phyloP scores from a whole-genome alignment of 2,888 invertebrate species.

The Drosophila demipolita region DNA sequence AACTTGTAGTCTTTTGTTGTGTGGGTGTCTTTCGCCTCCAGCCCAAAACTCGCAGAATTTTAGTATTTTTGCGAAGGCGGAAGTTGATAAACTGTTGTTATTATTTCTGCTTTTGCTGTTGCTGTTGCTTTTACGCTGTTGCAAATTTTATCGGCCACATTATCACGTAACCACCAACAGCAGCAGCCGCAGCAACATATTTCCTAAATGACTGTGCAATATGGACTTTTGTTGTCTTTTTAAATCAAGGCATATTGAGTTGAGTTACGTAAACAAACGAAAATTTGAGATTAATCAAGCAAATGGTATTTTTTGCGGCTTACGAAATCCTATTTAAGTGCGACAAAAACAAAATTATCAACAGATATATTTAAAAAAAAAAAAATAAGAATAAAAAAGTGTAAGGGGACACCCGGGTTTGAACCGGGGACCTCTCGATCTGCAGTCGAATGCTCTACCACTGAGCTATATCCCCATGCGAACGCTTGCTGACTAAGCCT shows the following conservation, averaged over 20 bases:
- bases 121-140: slow-evolving; percentile 23
- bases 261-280: slow-evolving; percentile 12
- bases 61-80: slow-evolving; percentile 37
- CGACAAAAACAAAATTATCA: neutral
- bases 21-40: slow-evolving; percentile 29
- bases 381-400: slow-evolving; percentile 13
- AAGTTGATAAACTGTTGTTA: slow-evolving; percentile 58
- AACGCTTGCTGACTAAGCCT: slow-evolving; percentile 7
- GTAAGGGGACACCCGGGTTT: slow-evolving; percentile 78
- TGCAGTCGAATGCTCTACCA: slow-evolving; percentile 81
- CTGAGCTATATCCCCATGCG: slow-evolving; percentile 76
- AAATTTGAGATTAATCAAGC: slow-evolving; percentile 21
- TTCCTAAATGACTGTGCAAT: slow-evolving; percentile 43
- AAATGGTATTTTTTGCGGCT: neutral
- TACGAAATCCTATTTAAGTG: neutral
- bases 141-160: slow-evolving; percentile 52
- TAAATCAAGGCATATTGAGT: slow-evolving; percentile 19
- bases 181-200: slow-evolving; percentile 33
- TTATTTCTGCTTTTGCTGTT: slow-evolving; percentile 13
- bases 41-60: neutral
- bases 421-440: slow-evolving; percentile 82
- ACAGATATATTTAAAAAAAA: neutral
- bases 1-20: neutral
- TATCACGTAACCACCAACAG: slow-evolving; percentile 43
- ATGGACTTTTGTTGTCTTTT: slow-evolving; percentile 22